Evolutionary conservation across 2,797 vertebrate genomes (phyloP).

Genomic region (Poliocrania exsul): DNA sequence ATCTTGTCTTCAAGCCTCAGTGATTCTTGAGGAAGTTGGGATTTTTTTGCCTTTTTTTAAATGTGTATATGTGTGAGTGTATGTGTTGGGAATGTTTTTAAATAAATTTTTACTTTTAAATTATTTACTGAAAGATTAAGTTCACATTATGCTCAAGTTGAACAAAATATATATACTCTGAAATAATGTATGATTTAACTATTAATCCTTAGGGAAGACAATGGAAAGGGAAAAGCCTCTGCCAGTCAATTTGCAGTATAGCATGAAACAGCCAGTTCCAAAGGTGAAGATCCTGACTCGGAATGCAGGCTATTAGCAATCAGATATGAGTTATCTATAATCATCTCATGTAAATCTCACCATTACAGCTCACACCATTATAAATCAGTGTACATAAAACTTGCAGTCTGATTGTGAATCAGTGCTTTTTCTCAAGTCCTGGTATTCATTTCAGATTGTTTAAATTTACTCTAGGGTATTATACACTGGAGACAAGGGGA

Average conservation of each 20-base stretch:
- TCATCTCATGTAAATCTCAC: neutral
- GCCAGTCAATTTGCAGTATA: neutral
- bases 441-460: neutral
- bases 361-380: neutral
- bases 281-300: neutral
- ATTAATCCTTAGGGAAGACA: neutral
- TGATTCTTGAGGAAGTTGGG: accelerated
- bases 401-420: neutral
- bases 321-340: neutral
- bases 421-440: neutral
- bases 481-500: neutral
- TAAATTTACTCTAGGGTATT: neutral
- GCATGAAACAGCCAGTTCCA: neutral
- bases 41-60: neutral
- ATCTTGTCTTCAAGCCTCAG: neutral
- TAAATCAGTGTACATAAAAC: neutral
- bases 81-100: neutral
- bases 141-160: neutral
- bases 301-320: neutral
- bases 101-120: neutral
- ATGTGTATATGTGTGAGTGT: neutral
- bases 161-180: neutral
- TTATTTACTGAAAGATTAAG: neutral
- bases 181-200: neutral
- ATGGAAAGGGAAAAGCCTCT: neutral